These are phyloP conservation scores for Diachasma alloeum DNA, from an alignment of 1,140 invertebrate species.

Conservation along the genomic window DNA sequence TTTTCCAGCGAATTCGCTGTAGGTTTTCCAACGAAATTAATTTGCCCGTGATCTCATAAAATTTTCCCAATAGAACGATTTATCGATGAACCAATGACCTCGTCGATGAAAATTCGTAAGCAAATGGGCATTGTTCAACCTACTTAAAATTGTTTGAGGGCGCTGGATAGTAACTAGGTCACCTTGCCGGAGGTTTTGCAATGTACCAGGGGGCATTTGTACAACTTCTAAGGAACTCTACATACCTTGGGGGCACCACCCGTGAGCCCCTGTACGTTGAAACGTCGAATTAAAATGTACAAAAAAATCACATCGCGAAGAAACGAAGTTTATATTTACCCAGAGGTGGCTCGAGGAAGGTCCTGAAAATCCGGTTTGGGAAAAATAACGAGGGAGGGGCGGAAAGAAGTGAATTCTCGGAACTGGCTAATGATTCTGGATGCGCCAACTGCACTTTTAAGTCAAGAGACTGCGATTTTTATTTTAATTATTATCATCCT, in stretches of 20 bases:
- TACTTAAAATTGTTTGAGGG: not conserved
- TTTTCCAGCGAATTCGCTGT: no score
- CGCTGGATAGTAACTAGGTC: conserved; percentile 27
- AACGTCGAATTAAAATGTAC: no score
- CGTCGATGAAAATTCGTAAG: not conserved
- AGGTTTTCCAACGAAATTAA: no score
- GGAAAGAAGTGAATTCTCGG: not conserved
- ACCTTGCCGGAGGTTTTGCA: conserved; percentile 33
- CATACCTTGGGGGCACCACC: not conserved
- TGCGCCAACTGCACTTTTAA: no score
- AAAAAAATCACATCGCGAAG: not conserved
- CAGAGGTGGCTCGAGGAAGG: not conserved
- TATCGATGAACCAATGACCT: not conserved
- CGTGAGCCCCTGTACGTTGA: no score
- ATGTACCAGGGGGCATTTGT: conserved; percentile 11
- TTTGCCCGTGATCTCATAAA: no score
- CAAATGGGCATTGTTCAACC: not conserved
- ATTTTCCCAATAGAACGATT: not conserved
- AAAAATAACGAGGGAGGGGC: conserved; percentile 6
- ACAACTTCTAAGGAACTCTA: conserved; percentile 4
- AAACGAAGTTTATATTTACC: not conserved
- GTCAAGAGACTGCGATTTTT: not conserved
- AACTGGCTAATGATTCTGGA: not conserved
- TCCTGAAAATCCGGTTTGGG: conserved; percentile 31
- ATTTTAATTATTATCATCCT: not conserved